Evolutionary conservation across 2,797 vertebrate species (phyloP).

Genomic region (Acanthiza pusilla): DNA sequence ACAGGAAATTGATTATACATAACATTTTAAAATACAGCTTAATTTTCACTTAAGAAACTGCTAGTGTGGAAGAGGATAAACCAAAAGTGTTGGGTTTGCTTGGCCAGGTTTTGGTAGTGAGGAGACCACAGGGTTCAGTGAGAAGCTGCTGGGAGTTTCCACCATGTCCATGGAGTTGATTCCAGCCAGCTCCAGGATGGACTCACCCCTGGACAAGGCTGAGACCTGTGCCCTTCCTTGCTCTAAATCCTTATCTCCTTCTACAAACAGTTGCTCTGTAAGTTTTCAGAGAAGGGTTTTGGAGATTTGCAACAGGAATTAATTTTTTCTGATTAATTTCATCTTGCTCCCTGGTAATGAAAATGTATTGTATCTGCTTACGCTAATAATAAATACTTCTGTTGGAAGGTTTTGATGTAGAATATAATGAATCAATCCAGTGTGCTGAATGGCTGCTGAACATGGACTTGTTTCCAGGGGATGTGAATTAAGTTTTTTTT

Average conservation of each 20-base stretch:
- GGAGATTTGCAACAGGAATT: slow-evolving; percentile 12
- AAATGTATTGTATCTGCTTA: slow-evolving; percentile 34
- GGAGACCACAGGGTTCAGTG: neutral
- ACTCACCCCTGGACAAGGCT: neutral
- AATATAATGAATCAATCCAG: slow-evolving; percentile 10
- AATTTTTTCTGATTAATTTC: neutral
- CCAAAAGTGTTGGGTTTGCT: neutral
- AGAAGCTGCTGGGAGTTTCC: neutral
- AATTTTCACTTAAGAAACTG: neutral
- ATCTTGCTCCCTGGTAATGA: neutral
- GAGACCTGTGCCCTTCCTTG: neutral
- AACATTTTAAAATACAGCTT: neutral
- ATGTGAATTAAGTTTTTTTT: slow-evolving; percentile 23
- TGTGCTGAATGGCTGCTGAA: neutral
- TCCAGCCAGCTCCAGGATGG: neutral
- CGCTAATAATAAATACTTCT: slow-evolving; percentile 35
- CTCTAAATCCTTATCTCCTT: neutral
- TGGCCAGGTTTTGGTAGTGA: neutral
- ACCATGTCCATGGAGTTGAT: neutral
- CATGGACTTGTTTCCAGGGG: slow-evolving; percentile 57
- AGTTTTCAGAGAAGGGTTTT: neutral
- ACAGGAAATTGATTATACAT: neutral
- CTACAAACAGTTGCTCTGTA: neutral
- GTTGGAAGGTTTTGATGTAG: slow-evolving; percentile 25
- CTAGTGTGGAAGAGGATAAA: neutral